Base-by-base conservation (phyloP, 2,113 vertebrate genomes). In the Amblyornis subalaris region DNA sequence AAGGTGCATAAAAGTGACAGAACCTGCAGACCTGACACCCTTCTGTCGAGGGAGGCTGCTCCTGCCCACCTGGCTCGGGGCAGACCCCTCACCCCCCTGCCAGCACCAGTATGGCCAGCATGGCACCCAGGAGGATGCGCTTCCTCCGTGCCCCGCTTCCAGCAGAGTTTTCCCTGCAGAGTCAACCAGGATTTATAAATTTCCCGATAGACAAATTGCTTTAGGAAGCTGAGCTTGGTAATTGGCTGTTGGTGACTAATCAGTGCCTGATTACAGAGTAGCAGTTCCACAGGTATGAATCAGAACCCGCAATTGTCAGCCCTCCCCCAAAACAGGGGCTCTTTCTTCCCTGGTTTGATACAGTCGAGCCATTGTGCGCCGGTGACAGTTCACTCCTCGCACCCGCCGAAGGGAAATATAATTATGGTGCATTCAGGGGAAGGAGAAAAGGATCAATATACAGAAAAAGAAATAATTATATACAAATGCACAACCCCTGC, bases 271-370 rank as follows among this genome's bases (percentile, higher is more conserved):
- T 96, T 96, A 85, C 86, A 92, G 85, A 90, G 92, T 72, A 93
- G 90, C 10, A 6, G 75, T 89, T 95, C 73, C 90, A 86, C 88
- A 96, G 96, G 95, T 96, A 85, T 96, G 96, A 97, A 96, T 96
- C 94, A 97, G 94, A 96, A 92, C 88, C 92, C 10, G 14, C 84
- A 95, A 85, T 79, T 96, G 94, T 51, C 91, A 93, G 82, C 64
- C 66, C 53, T 93, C 81, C 77, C 71, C 65, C 61, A 81, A 94
- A 95, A 92, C 88, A 94, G 79, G 57, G 82, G 25, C 85, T 85
- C 78, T 71, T 79, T 95, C 78, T 87, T 86, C 58, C 60, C 82
- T 14, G 7, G 23, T 61, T 84, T 94, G 72, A 85, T 71, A n/a
- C 47, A 72, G 40, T 44, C 1, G 31, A 92, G 71, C 73, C 86